Conservation (phyloP, 2,113 vertebrate species). For the Ranitomeya variabilis region DNA sequence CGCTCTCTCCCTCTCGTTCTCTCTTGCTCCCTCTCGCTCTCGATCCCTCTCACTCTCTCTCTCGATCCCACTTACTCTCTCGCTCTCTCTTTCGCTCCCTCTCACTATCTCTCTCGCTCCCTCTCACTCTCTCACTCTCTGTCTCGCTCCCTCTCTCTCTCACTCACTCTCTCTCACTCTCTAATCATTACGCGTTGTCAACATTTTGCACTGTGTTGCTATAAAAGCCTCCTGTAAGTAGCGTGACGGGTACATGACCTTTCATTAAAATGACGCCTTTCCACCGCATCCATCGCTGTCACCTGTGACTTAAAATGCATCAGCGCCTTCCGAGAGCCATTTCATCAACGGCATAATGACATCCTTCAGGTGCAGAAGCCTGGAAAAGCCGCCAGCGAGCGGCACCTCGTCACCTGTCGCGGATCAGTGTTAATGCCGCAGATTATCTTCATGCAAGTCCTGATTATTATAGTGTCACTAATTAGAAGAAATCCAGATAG, state of each 20-base stretch:
- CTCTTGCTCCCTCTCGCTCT: no score
- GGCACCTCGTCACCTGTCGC: background rate
- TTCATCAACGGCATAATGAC: constrained; percentile 3
- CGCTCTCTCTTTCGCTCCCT: no score
- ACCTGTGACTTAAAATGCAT: constrained; percentile 30
- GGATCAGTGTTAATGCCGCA: constrained; percentile 37
- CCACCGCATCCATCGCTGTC: background rate
- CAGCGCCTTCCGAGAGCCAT: background rate
- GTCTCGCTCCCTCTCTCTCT: no score
- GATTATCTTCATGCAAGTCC: background rate
- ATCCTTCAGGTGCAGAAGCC: constrained; percentile 18
- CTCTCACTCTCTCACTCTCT: no score
- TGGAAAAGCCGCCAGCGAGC: constrained; percentile 1
- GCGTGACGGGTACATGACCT: constrained; percentile 44
- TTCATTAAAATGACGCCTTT: constrained; percentile 15
- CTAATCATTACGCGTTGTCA: constrained; percentile 27
- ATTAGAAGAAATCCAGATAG: background rate
- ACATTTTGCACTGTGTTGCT: constrained; percentile 12
- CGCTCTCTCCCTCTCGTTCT: no score
- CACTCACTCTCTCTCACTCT: no score
- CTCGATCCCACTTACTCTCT: no score
- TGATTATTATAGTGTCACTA: constrained; percentile 22
- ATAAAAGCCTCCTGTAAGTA: constrained; percentile 44
- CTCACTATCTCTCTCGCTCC: no score
- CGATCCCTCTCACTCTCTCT: no score